Evolutionary conservation across 2,113 vertebrate genomes (phyloP).

Genomic region (Amia ocellicauda): DNA sequence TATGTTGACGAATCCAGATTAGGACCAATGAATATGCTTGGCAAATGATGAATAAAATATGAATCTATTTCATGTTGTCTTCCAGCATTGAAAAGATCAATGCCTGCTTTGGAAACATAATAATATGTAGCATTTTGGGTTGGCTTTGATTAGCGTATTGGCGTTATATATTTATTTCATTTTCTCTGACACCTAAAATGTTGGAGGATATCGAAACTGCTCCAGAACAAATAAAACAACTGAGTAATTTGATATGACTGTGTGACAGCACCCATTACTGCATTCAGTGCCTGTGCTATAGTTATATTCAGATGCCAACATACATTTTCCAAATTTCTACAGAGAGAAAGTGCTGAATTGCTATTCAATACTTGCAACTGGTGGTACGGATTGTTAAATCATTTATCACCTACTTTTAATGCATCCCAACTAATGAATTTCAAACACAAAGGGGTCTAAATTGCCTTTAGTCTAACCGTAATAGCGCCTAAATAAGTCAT

Average conservation of each 20-base stretch:
- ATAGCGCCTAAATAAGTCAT: slow-evolving; percentile 27
- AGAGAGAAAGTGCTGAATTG: slow-evolving; percentile 5
- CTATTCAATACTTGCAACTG: slow-evolving; percentile 34
- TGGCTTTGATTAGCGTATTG: slow-evolving; percentile 39
- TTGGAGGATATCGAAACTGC: not conserved
- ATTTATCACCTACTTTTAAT: slow-evolving; percentile 40
- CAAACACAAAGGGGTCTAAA: slow-evolving; percentile 42
- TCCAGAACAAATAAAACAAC: not conserved
- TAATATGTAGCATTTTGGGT: slow-evolving; percentile 42
- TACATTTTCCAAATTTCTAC: not conserved
- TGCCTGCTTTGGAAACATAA: slow-evolving; percentile 24
- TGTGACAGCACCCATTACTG: not conserved
- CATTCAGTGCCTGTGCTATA: not conserved
- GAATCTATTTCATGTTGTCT: slow-evolving; percentile 34
- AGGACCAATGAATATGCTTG: too few species aligned
- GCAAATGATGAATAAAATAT: slow-evolving; percentile 33
- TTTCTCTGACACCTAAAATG: slow-evolving; percentile 23
- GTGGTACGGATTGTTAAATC: slow-evolving; percentile 33
- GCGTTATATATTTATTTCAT: slow-evolving; percentile 32
- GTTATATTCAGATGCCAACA: not conserved
- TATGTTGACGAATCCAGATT: too few species aligned
- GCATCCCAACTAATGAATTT: slow-evolving; percentile 45
- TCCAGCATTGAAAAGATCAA: slow-evolving; percentile 23
- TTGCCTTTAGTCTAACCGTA: slow-evolving; percentile 20
- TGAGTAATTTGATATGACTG: not conserved